Conservation (phyloP, 1,140 invertebrate species). For the Leguminivora glycinivorella region DNA sequence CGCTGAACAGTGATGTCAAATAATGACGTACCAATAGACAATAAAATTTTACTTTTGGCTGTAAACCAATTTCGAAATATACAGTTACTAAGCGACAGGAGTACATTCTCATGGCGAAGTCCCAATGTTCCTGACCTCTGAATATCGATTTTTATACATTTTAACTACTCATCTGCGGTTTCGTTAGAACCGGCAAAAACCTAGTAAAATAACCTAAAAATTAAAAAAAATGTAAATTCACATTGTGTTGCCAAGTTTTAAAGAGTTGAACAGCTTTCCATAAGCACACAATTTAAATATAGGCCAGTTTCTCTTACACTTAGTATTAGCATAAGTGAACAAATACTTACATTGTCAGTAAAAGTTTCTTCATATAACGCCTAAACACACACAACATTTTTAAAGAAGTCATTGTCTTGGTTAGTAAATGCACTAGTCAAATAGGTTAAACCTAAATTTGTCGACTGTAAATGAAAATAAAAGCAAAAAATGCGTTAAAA, state of each 20-base stretch:
- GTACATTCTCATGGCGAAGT: not conserved
- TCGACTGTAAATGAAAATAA: not conserved
- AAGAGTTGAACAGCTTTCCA: not conserved
- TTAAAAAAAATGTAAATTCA: constrained; percentile 1
- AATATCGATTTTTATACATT: not conserved
- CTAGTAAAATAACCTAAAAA: not conserved
- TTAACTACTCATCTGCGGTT: constrained; percentile 22
- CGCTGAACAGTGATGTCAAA: not conserved
- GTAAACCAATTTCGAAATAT: not conserved
- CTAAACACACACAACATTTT: constrained; percentile 44
- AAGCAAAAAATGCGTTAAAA: constrained; percentile 1
- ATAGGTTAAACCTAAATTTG: constrained; percentile 12
- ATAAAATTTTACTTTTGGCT: not conserved
- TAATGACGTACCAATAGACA: not conserved
- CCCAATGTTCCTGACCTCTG: not conserved
- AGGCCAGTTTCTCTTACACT: constrained; percentile 3
- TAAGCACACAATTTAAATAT: not conserved
- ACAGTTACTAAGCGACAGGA: not conserved
- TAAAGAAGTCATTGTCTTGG: constrained; percentile 1
- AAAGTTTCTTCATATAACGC: constrained; percentile 47
- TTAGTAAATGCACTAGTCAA: not conserved
- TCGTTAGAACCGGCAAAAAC: constrained; percentile 10
- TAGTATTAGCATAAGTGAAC: constrained; percentile 36
- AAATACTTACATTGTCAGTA: constrained; percentile 57
- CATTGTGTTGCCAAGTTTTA: not conserved